Conservation (phyloP, 2,888 invertebrate species). For the Mimumesa dahlbomi region DNA sequence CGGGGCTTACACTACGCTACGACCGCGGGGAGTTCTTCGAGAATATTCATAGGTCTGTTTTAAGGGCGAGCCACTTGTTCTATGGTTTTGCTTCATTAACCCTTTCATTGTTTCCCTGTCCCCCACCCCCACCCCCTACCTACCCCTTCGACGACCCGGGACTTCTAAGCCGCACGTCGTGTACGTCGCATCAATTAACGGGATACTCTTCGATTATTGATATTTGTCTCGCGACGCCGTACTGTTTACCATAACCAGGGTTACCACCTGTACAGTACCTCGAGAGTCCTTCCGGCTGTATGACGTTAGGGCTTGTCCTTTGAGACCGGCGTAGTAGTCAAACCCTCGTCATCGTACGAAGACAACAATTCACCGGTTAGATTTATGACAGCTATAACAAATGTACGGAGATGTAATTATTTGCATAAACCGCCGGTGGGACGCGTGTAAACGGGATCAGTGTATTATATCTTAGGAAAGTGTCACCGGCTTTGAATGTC, state of each 20-base stretch:
- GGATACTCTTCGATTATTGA: constrained; percentile 50
- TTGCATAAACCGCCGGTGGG: constrained; percentile 49
- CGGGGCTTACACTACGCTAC: neutral
- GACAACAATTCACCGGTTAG: constrained; percentile 31
- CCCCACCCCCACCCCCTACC: too few species aligned
- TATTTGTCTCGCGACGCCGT: constrained; percentile 17
- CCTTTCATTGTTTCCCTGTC: constrained; percentile 6
- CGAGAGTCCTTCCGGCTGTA: constrained; percentile 49
- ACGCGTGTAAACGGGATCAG: constrained; percentile 14
- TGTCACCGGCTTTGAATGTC: neutral
- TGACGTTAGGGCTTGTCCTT: constrained; percentile 50
- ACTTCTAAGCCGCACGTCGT: too few species aligned
- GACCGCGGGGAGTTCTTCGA: too few species aligned
- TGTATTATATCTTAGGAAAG: neutral
- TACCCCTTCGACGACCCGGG: too few species aligned
- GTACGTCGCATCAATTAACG: constrained; percentile 36
- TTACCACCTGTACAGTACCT: constrained; percentile 24
- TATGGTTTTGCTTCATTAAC: neutral
- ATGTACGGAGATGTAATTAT: constrained; percentile 49
- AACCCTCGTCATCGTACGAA: constrained; percentile 51
- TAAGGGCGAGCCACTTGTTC: constrained; percentile 2
- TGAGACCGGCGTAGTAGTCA: constrained; percentile 49
- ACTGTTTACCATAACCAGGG: constrained; percentile 18
- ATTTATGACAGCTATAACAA: constrained; percentile 57
- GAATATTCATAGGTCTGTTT: constrained; percentile 33